phyloP scores from a whole-genome alignment of 2,797 vertebrate species.

The Acridotheres tristis region DNA sequence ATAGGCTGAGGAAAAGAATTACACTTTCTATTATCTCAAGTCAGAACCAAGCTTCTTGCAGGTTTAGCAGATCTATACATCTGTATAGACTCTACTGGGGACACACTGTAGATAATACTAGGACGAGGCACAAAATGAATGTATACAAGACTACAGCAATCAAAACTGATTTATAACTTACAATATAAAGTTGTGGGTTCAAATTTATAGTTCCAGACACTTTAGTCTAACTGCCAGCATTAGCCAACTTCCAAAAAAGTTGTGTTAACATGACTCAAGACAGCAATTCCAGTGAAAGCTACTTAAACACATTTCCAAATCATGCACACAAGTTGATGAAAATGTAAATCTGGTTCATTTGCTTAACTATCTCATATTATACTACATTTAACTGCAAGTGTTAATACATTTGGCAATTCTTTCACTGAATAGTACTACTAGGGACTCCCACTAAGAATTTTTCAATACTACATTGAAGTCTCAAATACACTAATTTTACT shows the following conservation, averaged over 20 bases:
- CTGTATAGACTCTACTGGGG: slow-evolving; percentile 33
- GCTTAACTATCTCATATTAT: not conserved
- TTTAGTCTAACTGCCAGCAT: not conserved
- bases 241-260: not conserved
- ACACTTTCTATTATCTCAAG: not conserved
- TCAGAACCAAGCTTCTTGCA: slow-evolving; percentile 30
- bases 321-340: not conserved
- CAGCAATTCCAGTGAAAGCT: not conserved
- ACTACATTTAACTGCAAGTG: not conserved
- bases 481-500: not conserved
- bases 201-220: not conserved
- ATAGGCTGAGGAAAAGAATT: not conserved
- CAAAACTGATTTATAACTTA: slow-evolving; percentile 10
- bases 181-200: not conserved
- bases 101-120: slow-evolving; percentile 10
- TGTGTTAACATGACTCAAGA: not conserved
- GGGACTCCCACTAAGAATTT: not conserved
- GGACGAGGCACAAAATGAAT: slow-evolving; percentile 3
- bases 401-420: not conserved
- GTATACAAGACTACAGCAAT: not conserved
- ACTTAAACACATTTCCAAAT: not conserved
- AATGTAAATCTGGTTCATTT: not conserved
- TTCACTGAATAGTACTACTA: not conserved
- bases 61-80: not conserved
- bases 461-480: not conserved